Conservation (phyloP, 2,113 vertebrate species). For the Sapayoa aenigma region DNA sequence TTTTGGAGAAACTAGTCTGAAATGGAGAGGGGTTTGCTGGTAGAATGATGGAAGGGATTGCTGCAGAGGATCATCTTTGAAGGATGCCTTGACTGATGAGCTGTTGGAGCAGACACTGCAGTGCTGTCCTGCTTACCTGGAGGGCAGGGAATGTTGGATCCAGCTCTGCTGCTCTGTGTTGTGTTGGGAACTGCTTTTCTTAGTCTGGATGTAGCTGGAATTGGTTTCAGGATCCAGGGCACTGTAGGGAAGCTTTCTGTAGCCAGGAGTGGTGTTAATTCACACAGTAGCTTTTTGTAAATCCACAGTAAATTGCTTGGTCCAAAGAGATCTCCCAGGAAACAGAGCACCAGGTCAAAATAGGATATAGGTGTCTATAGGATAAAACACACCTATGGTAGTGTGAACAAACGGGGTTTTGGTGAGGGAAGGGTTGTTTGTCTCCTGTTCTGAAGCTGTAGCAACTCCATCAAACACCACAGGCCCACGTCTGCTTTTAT, state of each 20-base stretch:
- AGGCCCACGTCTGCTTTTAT: background rate
- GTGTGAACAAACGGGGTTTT: background rate
- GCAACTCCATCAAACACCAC: background rate
- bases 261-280: background rate
- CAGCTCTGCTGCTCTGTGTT: background rate
- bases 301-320: background rate
- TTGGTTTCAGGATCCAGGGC: background rate
- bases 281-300: background rate
- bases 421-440: background rate
- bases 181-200: background rate
- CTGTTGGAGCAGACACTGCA: background rate
- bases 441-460: background rate
- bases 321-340: background rate
- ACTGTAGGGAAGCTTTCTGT: background rate
- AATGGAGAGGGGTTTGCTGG: background rate
- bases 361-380: background rate
- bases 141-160: background rate
- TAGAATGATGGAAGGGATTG: background rate
- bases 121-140: accelerated
- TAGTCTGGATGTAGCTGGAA: background rate
- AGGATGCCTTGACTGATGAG: background rate
- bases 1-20: background rate
- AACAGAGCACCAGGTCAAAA: background rate
- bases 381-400: background rate
- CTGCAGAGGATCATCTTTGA: background rate